Evolutionary conservation across 2,797 vertebrate species (phyloP).

Genomic region (Chrysocyon brachyurus): DNA sequence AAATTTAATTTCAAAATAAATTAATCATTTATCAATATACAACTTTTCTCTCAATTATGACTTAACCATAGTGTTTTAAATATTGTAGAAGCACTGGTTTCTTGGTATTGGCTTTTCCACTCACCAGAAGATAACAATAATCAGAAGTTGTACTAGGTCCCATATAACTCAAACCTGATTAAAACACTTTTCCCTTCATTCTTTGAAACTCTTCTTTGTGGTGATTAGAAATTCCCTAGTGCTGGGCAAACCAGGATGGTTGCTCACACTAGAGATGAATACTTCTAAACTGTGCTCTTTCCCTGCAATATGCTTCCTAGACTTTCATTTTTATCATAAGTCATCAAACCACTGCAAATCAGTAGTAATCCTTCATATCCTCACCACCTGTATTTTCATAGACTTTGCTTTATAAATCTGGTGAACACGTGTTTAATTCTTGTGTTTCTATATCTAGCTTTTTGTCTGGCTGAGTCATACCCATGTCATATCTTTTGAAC

Average conservation of each 20-base stretch:
- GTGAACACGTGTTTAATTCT: neutral
- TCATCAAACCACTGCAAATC: neutral
- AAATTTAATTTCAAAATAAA: neutral
- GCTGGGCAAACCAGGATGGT: neutral
- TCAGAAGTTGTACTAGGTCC: neutral
- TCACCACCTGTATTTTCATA: neutral
- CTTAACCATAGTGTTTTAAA: neutral
- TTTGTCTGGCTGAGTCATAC: neutral
- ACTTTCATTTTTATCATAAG: neutral
- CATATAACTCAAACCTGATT: neutral
- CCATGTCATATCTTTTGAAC: neutral
- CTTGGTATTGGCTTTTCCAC: accelerated
- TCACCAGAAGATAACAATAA: neutral
- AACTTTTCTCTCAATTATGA: neutral
- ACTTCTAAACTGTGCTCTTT: neutral
- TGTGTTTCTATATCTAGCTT: neutral
- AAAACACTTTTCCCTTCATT: neutral
- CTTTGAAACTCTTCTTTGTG: neutral
- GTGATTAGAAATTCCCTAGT: neutral
- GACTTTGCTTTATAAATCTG: neutral
- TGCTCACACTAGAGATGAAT: neutral
- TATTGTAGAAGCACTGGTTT: neutral
- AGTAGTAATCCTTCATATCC: neutral
- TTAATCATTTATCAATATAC: neutral
- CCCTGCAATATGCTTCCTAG: neutral